Percentiles rank a stretch among this genome's conserved stretches.
These are phyloP conservation scores for Tenthredo notha DNA, from an alignment of 2,888 invertebrate genomes.

Conservation along the genomic window DNA sequence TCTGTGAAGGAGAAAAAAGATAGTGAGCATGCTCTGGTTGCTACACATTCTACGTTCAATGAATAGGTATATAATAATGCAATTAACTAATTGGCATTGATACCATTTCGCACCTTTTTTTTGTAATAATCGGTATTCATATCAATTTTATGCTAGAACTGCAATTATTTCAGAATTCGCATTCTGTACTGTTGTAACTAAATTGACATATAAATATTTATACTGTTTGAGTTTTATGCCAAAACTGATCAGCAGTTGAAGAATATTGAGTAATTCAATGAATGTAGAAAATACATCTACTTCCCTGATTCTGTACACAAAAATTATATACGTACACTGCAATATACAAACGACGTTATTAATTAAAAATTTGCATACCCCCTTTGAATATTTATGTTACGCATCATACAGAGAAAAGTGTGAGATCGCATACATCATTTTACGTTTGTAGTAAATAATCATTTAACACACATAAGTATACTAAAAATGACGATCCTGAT, in stretches of 20 bases:
- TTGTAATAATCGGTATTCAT: slow-evolving; percentile 5
- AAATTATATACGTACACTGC: neutral
- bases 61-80: slow-evolving; percentile 57
- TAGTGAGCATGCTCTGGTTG: slow-evolving; percentile 63
- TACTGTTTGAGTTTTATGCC: neutral
- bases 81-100: slow-evolving; percentile 59
- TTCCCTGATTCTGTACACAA: neutral
- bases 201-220: neutral
- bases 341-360: neutral
- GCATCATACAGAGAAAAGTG: neutral
- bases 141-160: slow-evolving; percentile 40
- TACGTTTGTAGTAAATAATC: slow-evolving; percentile 21
- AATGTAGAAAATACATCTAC: neutral
- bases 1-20: slow-evolving; percentile 36
- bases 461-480: slow-evolving; percentile 21
- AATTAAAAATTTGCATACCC: neutral
- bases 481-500: slow-evolving; percentile 50
- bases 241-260: neutral
- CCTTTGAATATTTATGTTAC: neutral
- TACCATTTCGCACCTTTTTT: slow-evolving; percentile 16
- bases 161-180: neutral
- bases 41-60: slow-evolving; percentile 61
- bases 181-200: neutral
- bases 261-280: neutral
- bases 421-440: neutral